Conservation (phyloP, 2,797 vertebrate species). For the Sebastes aleutianus region DNA sequence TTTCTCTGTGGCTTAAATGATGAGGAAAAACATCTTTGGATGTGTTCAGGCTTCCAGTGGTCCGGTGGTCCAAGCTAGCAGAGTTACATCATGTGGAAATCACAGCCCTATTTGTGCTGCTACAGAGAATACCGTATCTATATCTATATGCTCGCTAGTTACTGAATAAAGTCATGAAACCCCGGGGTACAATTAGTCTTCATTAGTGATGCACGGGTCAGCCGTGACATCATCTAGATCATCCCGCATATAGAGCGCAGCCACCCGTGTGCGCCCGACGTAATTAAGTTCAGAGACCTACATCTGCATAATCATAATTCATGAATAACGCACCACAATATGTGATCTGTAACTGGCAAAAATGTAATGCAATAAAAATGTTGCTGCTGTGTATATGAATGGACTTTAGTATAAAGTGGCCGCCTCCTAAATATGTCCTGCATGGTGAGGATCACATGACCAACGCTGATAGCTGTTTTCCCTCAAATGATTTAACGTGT, state of each 20-base stretch:
- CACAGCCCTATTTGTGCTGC: not conserved
- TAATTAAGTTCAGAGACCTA: conserved; percentile 1
- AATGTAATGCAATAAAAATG: not conserved
- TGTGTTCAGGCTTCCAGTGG: not conserved
- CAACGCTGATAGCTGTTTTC: not conserved
- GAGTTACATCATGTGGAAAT: not conserved
- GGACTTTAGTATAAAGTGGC: not conserved
- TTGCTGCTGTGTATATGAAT: not conserved
- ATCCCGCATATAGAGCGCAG: not conserved
- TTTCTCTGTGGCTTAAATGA: not conserved
- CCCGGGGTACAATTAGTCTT: conserved; percentile 38
- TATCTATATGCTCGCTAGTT: not conserved
- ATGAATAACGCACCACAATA: not conserved
- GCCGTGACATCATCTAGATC: conserved; percentile 15
- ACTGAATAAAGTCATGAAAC: conserved; percentile 19
- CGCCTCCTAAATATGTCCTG: not conserved
- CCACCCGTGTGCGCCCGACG: not conserved
- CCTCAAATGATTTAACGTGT: not conserved
- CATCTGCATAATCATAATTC: not conserved
- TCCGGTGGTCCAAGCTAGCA: not conserved
- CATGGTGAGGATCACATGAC: too few relatives aligned
- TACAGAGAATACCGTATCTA: not conserved
- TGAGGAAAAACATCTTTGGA: not conserved
- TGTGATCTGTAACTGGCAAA: not conserved
- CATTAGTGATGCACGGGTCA: conserved; percentile 38